These are phyloP conservation scores for Dusona sp. DNA, from an alignment of 2,888 invertebrate genomes.

Conservation along the genomic window DNA sequence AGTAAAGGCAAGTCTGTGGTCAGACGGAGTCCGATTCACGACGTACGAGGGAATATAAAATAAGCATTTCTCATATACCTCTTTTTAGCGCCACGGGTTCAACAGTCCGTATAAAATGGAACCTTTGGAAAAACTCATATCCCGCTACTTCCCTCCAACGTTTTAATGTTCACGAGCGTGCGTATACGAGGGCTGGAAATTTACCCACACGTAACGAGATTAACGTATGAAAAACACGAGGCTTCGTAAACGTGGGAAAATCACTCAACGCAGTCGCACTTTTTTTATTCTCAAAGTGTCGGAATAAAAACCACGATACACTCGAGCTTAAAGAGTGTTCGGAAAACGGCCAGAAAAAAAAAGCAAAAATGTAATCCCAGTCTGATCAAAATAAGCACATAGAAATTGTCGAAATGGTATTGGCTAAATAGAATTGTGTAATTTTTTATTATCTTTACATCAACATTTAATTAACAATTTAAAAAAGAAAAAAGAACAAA, in stretches of 20 bases:
- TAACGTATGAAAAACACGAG: slow-evolving; percentile 50
- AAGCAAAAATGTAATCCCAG: background rate
- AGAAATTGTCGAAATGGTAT: no score
- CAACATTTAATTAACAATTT: background rate
- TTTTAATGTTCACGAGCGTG: slow-evolving; percentile 39
- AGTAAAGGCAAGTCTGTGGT: slow-evolving; percentile 56
- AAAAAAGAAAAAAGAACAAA: background rate
- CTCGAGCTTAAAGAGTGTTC: background rate
- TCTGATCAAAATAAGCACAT: no score
- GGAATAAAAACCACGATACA: slow-evolving; percentile 23
- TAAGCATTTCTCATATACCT: slow-evolving; percentile 37
- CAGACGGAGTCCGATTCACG: slow-evolving; percentile 39
- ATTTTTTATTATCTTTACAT: no score
- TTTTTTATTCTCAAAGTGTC: slow-evolving; percentile 2
- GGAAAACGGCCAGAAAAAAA: background rate
- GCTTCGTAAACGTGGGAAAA: slow-evolving; percentile 46
- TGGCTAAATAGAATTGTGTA: no score
- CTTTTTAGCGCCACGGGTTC: slow-evolving; percentile 27
- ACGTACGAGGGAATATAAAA: slow-evolving; percentile 56
- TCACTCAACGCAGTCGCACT: slow-evolving; percentile 6
- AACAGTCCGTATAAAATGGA: slow-evolving; percentile 58
- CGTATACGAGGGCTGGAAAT: slow-evolving; percentile 13
- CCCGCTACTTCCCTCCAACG: slow-evolving; percentile 20
- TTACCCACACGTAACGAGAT: slow-evolving; percentile 52
- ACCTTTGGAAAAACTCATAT: slow-evolving; percentile 51